These are phyloP conservation scores for Peucedramus taeniatus DNA, from an alignment of 2,113 vertebrate species.

Conservation along the genomic window DNA sequence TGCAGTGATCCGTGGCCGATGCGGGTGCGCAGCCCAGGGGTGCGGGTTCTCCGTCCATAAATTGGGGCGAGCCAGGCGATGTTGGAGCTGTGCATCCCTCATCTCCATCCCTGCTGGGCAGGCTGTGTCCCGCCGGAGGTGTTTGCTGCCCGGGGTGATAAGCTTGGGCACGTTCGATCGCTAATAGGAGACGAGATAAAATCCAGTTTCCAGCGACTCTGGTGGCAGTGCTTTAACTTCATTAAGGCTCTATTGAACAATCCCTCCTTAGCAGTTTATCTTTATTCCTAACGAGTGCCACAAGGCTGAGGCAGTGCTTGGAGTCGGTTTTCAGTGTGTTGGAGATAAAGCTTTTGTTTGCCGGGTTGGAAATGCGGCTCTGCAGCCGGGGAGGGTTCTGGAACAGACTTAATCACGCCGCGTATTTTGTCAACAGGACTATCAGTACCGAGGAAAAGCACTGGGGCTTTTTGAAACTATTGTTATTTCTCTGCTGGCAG, in stretches of 20 bases:
- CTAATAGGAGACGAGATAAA: neutral
- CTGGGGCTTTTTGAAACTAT: neutral
- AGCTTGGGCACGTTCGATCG: neutral
- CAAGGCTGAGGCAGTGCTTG: neutral
- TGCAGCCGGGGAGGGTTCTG: neutral
- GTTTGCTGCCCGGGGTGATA: neutral
- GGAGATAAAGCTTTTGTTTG: conserved; percentile 43
- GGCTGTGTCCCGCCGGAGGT: neutral
- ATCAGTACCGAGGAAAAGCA: neutral
- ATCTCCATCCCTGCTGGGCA: neutral
- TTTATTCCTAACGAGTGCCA: neutral
- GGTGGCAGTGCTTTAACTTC: neutral
- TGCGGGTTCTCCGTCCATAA: accelerated
- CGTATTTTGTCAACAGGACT: conserved; percentile 51
- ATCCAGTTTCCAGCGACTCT: neutral
- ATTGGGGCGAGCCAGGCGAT: accelerated
- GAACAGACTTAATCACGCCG: neutral
- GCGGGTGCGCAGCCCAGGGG: accelerated
- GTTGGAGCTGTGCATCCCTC: neutral
- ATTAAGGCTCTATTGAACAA: neutral
- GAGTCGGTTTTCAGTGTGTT: neutral
- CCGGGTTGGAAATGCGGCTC: neutral
- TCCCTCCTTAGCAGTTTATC: neutral
- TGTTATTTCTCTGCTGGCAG: conserved; percentile 12
- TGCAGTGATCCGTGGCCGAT: accelerated